Percentiles rank a stretch among this genome's conserved stretches.
Evolutionary conservation across 2,888 invertebrate genomes (phyloP).

Genomic region (Cosmopolites sordidus): DNA sequence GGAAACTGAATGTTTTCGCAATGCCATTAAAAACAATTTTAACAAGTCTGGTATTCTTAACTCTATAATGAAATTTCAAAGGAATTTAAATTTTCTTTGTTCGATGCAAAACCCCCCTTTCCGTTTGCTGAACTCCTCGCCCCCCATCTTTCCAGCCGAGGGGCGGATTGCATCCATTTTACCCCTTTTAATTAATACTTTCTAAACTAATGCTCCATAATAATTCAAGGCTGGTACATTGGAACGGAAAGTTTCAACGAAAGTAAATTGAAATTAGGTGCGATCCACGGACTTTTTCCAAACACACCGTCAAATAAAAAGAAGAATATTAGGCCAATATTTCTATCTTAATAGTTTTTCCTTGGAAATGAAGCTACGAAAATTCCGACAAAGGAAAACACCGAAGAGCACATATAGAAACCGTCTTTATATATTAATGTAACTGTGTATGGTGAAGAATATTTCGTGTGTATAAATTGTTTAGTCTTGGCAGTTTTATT

Average conservation of each 20-base stretch:
- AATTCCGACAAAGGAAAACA: conserved; percentile 4
- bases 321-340: conserved; percentile 15
- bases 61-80: conserved; percentile 28
- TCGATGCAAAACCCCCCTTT: conserved; percentile 12
- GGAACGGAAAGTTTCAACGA: conserved; percentile 21
- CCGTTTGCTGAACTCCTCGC: not conserved
- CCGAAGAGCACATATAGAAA: not conserved
- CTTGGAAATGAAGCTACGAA: conserved; percentile 4
- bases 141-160: not conserved
- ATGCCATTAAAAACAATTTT: conserved; percentile 26
- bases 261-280: conserved; percentile 22
- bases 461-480: not conserved
- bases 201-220: conserved; percentile 24
- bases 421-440: conserved; percentile 2
- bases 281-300: conserved; percentile 12
- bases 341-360: conserved; percentile 19
- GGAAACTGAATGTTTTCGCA: conserved; percentile 17
- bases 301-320: conserved; percentile 18
- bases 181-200: conserved; percentile 29
- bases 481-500: conserved; percentile 1
- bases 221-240: conserved; percentile 23
- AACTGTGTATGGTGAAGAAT: not conserved
- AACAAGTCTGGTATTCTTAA: conserved; percentile 21
- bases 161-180: conserved; percentile 22
- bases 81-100: conserved; percentile 30